Evolutionary conservation across 2,797 vertebrate genomes (phyloP).

Genomic region (Alectoris magna): DNA sequence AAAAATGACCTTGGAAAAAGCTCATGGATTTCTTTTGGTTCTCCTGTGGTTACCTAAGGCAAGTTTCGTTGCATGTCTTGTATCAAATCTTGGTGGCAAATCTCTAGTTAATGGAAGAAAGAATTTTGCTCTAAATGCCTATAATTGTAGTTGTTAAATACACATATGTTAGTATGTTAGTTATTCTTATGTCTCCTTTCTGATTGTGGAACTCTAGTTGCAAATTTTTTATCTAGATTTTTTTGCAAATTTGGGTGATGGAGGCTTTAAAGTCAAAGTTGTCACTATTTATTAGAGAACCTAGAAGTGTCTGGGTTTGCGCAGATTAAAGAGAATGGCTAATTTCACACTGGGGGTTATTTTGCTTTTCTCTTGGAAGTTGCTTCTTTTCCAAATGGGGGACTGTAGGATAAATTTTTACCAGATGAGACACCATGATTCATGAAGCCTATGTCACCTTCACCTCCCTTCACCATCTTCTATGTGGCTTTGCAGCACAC

Average conservation of each 20-base stretch:
- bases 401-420: neutral
- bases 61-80: constrained; percentile 9
- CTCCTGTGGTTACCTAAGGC: constrained; percentile 62
- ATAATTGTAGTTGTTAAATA: constrained; percentile 13
- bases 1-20: constrained; percentile 56
- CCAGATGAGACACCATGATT: neutral
- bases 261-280: neutral
- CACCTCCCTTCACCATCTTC: neutral
- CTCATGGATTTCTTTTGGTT: constrained; percentile 27
- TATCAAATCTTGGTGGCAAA: constrained; percentile 22
- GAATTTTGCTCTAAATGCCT: constrained; percentile 5
- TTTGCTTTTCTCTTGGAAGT: neutral
- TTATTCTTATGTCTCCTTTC: neutral
- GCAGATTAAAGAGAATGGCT: neutral
- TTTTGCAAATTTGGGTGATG: neutral
- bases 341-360: neutral
- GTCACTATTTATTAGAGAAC: neutral
- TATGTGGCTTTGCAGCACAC: neutral
- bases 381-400: neutral
- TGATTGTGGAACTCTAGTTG: neutral
- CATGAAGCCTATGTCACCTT: neutral
- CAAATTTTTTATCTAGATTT: neutral
- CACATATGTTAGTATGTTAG: neutral
- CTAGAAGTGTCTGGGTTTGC: neutral
- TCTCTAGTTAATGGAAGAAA: constrained; percentile 43